Percentiles rank a stretch among this genome's conserved stretches.
Evolutionary conservation across 1,140 invertebrate species (phyloP).

Genomic region (Brevipalpus yothersi): DNA sequence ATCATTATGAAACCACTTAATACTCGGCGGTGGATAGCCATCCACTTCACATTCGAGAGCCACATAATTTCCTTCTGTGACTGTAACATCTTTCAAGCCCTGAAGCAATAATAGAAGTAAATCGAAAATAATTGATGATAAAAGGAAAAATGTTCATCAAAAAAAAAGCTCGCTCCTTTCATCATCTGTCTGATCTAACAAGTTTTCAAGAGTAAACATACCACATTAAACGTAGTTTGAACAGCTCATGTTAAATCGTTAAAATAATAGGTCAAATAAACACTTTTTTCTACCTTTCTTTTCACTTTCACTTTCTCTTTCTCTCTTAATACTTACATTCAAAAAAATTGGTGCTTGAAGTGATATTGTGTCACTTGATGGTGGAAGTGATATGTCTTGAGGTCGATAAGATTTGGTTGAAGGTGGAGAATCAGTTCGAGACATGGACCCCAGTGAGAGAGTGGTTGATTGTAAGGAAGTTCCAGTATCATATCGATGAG

Average conservation of each 20-base stretch:
- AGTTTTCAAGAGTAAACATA: no score
- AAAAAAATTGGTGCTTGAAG: not conserved
- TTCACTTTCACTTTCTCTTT: no score
- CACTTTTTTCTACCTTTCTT: no score
- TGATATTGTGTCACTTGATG: not conserved
- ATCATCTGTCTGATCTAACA: no score
- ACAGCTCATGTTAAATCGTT: not conserved
- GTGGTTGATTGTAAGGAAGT: not conserved
- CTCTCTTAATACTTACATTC: not conserved
- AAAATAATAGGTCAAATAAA: not conserved
- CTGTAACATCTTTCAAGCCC: conserved; percentile 35
- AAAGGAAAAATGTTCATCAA: not conserved
- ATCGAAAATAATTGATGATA: not conserved
- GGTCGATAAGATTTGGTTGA: not conserved
- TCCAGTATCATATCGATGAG: not conserved
- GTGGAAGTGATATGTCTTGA: not conserved
- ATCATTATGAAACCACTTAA: conserved; percentile 15
- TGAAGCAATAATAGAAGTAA: conserved; percentile 15
- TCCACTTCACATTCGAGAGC: conserved; percentile 53
- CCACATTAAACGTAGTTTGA: no score
- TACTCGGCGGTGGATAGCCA: conserved; percentile 58
- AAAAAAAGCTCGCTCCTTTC: no score
- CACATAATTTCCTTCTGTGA: conserved; percentile 40
- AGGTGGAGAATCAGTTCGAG: not conserved
- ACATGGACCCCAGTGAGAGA: not conserved